Percentiles rank a stretch among this genome's conserved stretches.
phyloP scores from a whole-genome alignment of 2,797 vertebrate genomes.

The Mallotus villosus region DNA sequence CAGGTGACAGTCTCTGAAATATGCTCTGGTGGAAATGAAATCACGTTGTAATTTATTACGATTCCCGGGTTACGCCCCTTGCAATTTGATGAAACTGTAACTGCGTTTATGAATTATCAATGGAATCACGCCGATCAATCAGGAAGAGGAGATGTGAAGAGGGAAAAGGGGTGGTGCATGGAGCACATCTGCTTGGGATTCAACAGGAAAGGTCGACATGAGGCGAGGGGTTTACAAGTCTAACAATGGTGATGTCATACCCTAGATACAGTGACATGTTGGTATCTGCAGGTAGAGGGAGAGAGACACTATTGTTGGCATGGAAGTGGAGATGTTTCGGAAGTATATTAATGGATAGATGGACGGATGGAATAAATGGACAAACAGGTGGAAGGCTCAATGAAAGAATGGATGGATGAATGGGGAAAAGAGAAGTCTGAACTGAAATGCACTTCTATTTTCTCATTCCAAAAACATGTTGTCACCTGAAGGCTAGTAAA shows the following conservation, averaged over 20 bases:
- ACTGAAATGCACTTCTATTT: too few species aligned
- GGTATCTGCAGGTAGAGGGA: slow-evolving; percentile 35
- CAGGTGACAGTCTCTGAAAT: neutral
- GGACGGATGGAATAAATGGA: neutral
- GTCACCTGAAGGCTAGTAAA: too few species aligned
- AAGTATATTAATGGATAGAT: neutral
- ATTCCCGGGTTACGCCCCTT: neutral
- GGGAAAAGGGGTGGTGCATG: slow-evolving; percentile 47
- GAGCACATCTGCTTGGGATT: slow-evolving; percentile 64
- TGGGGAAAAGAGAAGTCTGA: neutral
- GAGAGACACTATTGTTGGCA: slow-evolving; percentile 5
- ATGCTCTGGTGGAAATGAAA: neutral
- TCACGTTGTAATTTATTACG: neutral
- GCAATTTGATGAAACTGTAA: neutral
- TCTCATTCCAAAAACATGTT: too few species aligned
- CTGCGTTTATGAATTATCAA: neutral
- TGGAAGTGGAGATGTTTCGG: slow-evolving; percentile 20
- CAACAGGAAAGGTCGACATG: slow-evolving; percentile 61
- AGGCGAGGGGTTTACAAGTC: slow-evolving; percentile 52
- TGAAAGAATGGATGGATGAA: neutral
- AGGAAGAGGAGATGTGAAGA: slow-evolving; percentile 33
- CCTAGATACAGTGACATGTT: slow-evolving; percentile 3
- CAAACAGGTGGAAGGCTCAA: too few species aligned
- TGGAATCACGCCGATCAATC: slow-evolving; percentile 46
- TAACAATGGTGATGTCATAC: slow-evolving; percentile 12